Evolutionary conservation across 2,888 invertebrate species (phyloP), one percentile per base, ranked within the genome.

Genomic region (Pyrrhia umbra): DNA sequence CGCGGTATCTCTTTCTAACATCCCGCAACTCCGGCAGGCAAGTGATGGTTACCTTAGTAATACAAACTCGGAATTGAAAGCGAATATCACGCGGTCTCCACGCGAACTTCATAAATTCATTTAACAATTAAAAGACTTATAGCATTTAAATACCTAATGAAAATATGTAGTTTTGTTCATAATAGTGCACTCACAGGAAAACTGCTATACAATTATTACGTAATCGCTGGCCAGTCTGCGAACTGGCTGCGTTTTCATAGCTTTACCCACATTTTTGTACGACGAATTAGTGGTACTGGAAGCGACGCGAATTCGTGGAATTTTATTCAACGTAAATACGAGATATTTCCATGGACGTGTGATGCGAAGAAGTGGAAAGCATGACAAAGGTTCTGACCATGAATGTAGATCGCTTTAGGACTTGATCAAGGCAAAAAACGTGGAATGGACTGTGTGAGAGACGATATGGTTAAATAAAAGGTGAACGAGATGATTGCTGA

Each of bases 261-360:
- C 34, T 68, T 46, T 51, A 20, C 39, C n/a, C 43, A 46, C 72
- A 79, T 76, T 72, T 71, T 76, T 76, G 43, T 43, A 20, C 64
- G 20, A 0, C 1, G 61, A 63, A 13, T 34, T 39, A 37, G 37
- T 3, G 15, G 23, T 0, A 16, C 64, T 75, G 20, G 64, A 71
- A 42, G 4, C 8, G 61, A 30, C 37, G 9, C 5, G 27, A 0
- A 1, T 0, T 16, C n/a, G 39, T 18, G 40, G 5, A 8, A 2
- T 16, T 39, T n/a, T n/a, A n/a, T n/a, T n/a, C n/a, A n/a, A n/a
- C n/a, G n/a, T n/a, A n/a, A n/a, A n/a, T n/a, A n/a, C n/a, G n/a
- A n/a, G n/a, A n/a, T n/a, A n/a, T n/a, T n/a, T n/a, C n/a, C n/a
- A n/a, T n/a, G n/a, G n/a, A n/a, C n/a, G n/a, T n/a, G n/a, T n/a